Evolutionary conservation across 2,113 vertebrate species (phyloP), one percentile per base, ranked within the genome.

Genomic region (Mugil cephalus): DNA sequence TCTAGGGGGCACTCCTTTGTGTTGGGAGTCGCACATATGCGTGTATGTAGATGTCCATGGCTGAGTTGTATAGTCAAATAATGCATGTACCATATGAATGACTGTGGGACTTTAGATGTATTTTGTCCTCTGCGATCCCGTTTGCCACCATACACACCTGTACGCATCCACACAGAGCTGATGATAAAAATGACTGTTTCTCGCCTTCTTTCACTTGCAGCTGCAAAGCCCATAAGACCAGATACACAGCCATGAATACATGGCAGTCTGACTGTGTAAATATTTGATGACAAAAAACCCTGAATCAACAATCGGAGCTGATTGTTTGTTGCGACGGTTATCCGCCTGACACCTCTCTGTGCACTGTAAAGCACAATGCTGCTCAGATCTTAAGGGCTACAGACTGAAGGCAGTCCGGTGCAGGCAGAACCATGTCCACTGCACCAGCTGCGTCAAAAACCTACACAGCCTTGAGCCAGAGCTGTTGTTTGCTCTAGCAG

Each of bases 401-500:
- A 24, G 14, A 47, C 24, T 65, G 24, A n/a, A 58, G 38, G 30
- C 43, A 40, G 51, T 7, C 1, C 10, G 2, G n/a, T 4, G 36
- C 14, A 35, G 9, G 35, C 14, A 42, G 40, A 52, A 35, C 59
- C 21, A 56, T 2, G 10, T 46, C 47, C 24, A 4, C 63, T 43
- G 55, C 51, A 58, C 34, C 36, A 52, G 69, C 62, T 73, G 68
- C 68, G 18, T 38, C 38, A 36, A 60, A 69, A 68, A 74, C 51
- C 46, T 43, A 74, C 70, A 75, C 13, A 45, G 46, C 61, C 74
- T 62, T 1, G 39, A 82, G 47, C 40, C 19, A 14, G 36, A 0
- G 13, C 19, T 63, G 55, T 55, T 74, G 68, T 80, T 77, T 74
- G 69, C 52, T 71, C 62, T 45, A 64, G 46, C 60, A 0, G 17